phyloP scores from a whole-genome alignment of 1,140 invertebrate genomes.

The Drosophila repleta region DNA sequence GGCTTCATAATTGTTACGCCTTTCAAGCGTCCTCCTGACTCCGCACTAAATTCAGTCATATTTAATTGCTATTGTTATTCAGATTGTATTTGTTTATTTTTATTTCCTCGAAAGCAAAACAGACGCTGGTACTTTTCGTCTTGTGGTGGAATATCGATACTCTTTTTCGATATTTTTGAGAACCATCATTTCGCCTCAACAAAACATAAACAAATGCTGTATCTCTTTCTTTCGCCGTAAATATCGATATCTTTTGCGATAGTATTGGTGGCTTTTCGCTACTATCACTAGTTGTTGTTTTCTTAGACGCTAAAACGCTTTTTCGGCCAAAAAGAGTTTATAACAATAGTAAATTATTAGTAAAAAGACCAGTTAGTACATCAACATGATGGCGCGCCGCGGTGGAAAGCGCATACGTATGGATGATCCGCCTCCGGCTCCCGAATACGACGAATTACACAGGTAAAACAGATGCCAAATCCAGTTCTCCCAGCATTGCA shows the following conservation, averaged over 20 bases:
- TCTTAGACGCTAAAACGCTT: constrained; percentile 6
- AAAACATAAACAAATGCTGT: neutral
- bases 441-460: constrained; percentile 85
- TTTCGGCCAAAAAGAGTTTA: neutral
- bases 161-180: neutral
- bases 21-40: constrained; percentile 92
- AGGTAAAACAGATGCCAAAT: constrained; percentile 32
- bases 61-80: constrained; percentile 85
- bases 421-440: constrained; percentile 94
- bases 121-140: constrained; percentile 28
- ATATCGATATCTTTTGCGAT: neutral
- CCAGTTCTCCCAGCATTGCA: neutral
- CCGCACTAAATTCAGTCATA: constrained; percentile 91
- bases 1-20: constrained; percentile 97
- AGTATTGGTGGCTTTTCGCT: constrained; percentile 1
- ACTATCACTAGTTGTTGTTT: constrained; percentile 24
- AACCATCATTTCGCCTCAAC: neutral
- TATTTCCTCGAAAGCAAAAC: neutral
- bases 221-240: neutral
- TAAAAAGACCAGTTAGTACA: neutral
- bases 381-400: constrained; percentile 89
- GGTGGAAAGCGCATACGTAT: constrained; percentile 95
- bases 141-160: constrained; percentile 36
- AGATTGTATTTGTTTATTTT: constrained; percentile 2
- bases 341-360: neutral